Evolutionary conservation across 2,797 vertebrate genomes (phyloP).

Genomic region (Helostoma temminkii): DNA sequence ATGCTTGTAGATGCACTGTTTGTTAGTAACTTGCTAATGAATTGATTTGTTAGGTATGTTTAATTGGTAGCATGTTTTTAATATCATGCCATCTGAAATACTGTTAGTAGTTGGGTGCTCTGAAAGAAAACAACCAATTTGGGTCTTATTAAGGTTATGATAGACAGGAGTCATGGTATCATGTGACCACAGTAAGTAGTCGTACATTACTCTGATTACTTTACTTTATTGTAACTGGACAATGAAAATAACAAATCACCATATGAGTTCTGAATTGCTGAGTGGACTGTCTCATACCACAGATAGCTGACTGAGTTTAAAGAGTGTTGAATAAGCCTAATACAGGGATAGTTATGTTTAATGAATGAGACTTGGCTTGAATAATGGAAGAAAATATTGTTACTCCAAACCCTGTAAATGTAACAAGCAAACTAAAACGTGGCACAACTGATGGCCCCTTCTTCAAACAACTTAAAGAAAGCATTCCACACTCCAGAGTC

Average conservation of each 20-base stretch:
- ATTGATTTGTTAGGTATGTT: slow-evolving; percentile 61
- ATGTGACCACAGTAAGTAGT: slow-evolving; percentile 18
- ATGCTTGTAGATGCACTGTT: slow-evolving; percentile 60
- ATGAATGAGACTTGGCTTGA: slow-evolving; percentile 42
- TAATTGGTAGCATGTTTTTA: slow-evolving; percentile 30
- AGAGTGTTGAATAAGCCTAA: slow-evolving; percentile 12
- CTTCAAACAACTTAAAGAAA: slow-evolving; percentile 49
- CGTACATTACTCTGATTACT: slow-evolving; percentile 7
- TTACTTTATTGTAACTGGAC: neutral
- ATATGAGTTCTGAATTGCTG: slow-evolving; percentile 7
- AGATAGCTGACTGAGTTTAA: neutral
- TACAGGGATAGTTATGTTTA: slow-evolving; percentile 22
- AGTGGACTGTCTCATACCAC: slow-evolving; percentile 12
- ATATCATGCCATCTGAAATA: slow-evolving; percentile 65
- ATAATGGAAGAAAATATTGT: slow-evolving; percentile 25
- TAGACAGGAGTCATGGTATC: slow-evolving; percentile 13
- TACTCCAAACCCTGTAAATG: slow-evolving; percentile 54
- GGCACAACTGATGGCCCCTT: slow-evolving; percentile 44
- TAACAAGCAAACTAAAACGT: slow-evolving; percentile 64
- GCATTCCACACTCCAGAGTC: slow-evolving; percentile 69
- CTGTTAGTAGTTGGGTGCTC: slow-evolving; percentile 63
- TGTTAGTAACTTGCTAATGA: slow-evolving; percentile 68
- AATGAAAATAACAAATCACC: neutral
- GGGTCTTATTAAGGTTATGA: slow-evolving; percentile 6
- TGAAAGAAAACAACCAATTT: slow-evolving; percentile 32